phyloP scores from a whole-genome alignment of 1,140 invertebrate genomes.

The Ruditapes philippinarum region DNA sequence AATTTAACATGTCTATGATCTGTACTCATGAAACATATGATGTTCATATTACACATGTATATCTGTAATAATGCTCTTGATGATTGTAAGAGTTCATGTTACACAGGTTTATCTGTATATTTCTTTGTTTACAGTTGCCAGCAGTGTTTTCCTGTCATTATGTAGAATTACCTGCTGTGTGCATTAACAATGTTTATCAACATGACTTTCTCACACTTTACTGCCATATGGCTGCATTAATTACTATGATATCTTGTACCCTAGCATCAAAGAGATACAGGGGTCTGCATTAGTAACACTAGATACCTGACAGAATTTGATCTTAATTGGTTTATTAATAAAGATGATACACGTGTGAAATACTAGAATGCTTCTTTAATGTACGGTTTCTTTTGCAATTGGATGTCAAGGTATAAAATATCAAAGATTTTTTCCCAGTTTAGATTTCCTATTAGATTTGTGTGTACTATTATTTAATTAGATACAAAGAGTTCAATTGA shows the following conservation, averaged over 20 bases:
- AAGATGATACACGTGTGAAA: not conserved
- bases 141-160: not conserved
- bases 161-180: not conserved
- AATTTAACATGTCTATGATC: too few species aligned
- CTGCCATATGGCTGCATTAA: slow-evolving; percentile 11
- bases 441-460: not conserved
- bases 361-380: not conserved
- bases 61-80: too few species aligned
- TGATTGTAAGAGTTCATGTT: not conserved
- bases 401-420: not conserved
- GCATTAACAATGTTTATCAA: slow-evolving; percentile 19
- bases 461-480: not conserved
- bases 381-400: not conserved
- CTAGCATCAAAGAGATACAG: not conserved
- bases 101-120: not conserved
- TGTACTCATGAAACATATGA: too few species aligned
- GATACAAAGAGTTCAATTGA: not conserved
- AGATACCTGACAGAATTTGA: not conserved
- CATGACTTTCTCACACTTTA: slow-evolving; percentile 16
- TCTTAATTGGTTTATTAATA: not conserved
- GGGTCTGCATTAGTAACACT: not conserved
- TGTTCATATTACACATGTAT: too few species aligned
- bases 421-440: not conserved
- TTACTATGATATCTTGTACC: not conserved
- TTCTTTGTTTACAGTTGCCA: not conserved